A percentile compares a stretch with the other conserved stretches of the same genome.
These are phyloP conservation scores for Tetramorium alpestre DNA, from an alignment of 1,140 invertebrate species.

Conservation along the genomic window DNA sequence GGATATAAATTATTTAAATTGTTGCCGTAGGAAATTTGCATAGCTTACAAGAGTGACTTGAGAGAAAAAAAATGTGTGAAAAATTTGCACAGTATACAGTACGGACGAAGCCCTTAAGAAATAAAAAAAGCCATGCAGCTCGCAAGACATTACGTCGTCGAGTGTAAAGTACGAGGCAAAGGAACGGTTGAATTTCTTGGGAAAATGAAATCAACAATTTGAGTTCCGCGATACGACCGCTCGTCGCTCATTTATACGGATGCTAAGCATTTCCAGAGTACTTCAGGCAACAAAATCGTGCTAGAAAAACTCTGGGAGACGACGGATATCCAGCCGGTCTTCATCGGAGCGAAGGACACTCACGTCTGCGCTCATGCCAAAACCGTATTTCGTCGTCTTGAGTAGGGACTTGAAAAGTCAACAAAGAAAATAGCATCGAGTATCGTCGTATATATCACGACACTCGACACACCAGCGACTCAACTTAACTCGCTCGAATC, in stretches of 20 bases:
- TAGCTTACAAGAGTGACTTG: slow-evolving; percentile 8
- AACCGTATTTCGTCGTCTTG: slow-evolving; percentile 12
- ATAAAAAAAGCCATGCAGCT: not conserved
- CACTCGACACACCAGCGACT: not conserved
- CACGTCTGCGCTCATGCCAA: not conserved
- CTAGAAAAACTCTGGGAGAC: not conserved
- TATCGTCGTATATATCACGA: not conserved
- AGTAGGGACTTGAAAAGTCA: not conserved
- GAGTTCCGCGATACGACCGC: not conserved
- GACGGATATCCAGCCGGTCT: not conserved
- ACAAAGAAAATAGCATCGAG: slow-evolving; percentile 27
- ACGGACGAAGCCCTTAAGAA: not conserved
- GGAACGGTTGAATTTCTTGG: not conserved
- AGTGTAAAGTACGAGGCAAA: not conserved
- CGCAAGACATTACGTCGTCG: not conserved
- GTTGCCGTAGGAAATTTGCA: not conserved
- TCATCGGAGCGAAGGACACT: not conserved
- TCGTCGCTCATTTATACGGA: not conserved
- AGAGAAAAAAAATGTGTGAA: slow-evolving; percentile 11
- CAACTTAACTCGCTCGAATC: not conserved
- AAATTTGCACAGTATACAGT: not conserved
- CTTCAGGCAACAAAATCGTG: not conserved
- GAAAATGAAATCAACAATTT: slow-evolving; percentile 25
- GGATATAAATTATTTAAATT: slow-evolving; percentile 28
- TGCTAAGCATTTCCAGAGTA: slow-evolving; percentile 10